phyloP scores from a whole-genome alignment of 2,113 vertebrate species.

The Notechis scutatus region DNA sequence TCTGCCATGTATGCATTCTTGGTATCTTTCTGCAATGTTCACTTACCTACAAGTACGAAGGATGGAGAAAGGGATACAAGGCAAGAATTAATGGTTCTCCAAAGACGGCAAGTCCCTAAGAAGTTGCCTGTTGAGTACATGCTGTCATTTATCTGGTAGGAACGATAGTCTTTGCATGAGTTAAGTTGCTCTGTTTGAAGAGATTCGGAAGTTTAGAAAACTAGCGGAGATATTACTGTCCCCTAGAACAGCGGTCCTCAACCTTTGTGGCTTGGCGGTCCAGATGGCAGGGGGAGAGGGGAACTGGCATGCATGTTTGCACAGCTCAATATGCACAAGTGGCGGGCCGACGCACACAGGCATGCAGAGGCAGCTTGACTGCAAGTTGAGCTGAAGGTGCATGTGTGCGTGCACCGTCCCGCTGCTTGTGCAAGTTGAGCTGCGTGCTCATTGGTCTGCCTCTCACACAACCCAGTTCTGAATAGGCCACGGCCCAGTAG shows the following conservation, averaged over 20 bases:
- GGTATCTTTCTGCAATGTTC: too few relatives aligned
- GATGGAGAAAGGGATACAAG: not conserved
- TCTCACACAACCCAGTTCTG: not conserved
- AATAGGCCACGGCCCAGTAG: not conserved
- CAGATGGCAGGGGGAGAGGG: too few relatives aligned
- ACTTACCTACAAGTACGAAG: not conserved
- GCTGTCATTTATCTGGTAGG: not conserved
- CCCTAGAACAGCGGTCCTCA: not conserved
- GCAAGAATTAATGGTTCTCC: not conserved
- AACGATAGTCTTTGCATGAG: not conserved
- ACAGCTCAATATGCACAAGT: not conserved
- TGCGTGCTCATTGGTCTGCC: fast-evolving
- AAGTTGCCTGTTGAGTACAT: not conserved
- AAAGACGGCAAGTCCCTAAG: not conserved
- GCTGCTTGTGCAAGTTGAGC: not conserved
- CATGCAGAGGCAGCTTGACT: not conserved
- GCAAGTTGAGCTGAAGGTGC: not conserved
- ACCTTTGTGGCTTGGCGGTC: not conserved
- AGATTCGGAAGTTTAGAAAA: not conserved
- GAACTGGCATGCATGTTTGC: too few relatives aligned
- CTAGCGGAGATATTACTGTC: not conserved
- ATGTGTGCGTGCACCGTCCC: not conserved
- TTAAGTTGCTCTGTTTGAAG: not conserved
- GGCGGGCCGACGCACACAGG: not conserved
- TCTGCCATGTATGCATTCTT: not conserved